Base-by-base conservation (phyloP, 2,113 vertebrate species). In the Mirounga angustirostris region DNA sequence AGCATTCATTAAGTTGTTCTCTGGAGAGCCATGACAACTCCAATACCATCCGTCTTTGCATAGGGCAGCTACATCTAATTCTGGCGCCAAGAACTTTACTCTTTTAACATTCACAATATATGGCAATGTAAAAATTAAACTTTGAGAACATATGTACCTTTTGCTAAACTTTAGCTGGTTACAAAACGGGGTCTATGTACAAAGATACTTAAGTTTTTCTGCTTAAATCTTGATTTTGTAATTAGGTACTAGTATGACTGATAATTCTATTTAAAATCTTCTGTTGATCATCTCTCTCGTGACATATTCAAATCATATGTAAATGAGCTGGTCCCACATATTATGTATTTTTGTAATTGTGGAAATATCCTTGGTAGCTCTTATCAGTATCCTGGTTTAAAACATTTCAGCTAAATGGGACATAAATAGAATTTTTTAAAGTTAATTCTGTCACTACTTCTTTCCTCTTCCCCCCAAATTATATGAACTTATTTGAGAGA, bases 211-310 rank as follows among this genome's bases (percentile, higher is more conserved):
- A 36, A 61, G 0, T 52, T 87, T 89, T 79, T 30, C 46, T 74
- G 12, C 14, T 54, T 85, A 82, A 97, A 86, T 96, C 22, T 74
- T 46, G 19, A 56, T 54, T 74, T 95, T 90, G 14, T 74, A 63
- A 33, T 43, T 85, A 15, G 11, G 3, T 56, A 89, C 15, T 61
- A 76, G 3, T 59, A 74, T 30, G 40, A 65, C 1, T 50, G 30
- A 50, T 33, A 65, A 18, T 81, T 50, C 22, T 79, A 40, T 43
- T 86, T 46, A 0, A 59, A 97, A 24, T 86, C 85, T 8, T 36
- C 67, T 73, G 0, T n/a, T 87, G 8, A 30, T 82, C 5, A 46
- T 59, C 7, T 86, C 76, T 56, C 36, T 83, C 74, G 69, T 26
- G 16, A 22, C 33, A 30, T 18, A 73, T 28, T 84, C 82, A 93